These are phyloP conservation scores for Hydrolagus colliei DNA, from an alignment of 2,797 vertebrate species.

Conservation along the genomic window DNA sequence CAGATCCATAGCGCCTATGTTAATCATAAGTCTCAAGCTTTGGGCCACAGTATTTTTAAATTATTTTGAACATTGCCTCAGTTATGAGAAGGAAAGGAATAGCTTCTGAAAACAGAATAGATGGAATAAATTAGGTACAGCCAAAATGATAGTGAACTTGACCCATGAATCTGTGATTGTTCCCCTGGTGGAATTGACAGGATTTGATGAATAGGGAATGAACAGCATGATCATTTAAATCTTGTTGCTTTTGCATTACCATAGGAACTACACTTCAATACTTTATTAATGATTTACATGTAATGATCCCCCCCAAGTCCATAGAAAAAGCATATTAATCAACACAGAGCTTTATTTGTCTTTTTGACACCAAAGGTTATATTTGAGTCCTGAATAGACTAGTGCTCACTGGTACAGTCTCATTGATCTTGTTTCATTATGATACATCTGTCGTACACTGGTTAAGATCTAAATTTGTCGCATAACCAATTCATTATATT, in stretches of 20 bases:
- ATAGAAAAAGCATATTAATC: neutral
- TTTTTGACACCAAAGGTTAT: neutral
- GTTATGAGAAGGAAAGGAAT: neutral
- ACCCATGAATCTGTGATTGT: neutral
- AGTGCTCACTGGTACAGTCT: neutral
- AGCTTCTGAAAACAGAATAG: neutral
- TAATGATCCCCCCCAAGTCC: neutral
- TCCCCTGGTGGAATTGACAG: neutral
- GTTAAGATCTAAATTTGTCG: neutral
- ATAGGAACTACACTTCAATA: neutral
- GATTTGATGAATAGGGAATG: neutral
- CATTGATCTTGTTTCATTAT: neutral
- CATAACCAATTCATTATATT: neutral
- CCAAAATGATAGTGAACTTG: neutral
- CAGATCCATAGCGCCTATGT: neutral
- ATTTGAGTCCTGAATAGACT: neutral
- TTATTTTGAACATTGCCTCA: neutral
- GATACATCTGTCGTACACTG: neutral
- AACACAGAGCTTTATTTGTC: neutral
- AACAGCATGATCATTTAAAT: neutral
- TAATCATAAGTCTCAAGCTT: no score
- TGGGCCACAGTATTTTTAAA: neutral
- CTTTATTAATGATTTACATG: neutral
- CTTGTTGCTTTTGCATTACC: neutral
- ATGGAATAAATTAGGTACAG: neutral